Evolutionary conservation across 2,113 vertebrate genomes (phyloP).

Genomic region (Mungos mungo): DNA sequence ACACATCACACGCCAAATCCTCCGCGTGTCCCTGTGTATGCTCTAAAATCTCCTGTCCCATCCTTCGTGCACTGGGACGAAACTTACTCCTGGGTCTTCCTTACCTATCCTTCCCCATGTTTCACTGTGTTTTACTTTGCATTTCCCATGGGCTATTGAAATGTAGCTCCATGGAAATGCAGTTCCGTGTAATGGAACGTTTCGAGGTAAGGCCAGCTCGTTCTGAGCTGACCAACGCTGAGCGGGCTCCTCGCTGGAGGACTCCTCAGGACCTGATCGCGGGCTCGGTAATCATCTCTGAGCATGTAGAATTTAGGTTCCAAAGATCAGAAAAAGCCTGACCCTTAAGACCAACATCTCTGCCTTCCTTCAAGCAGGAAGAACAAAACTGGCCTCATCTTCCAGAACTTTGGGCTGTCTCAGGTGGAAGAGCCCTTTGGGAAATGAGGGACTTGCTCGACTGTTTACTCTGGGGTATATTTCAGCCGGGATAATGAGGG

Average conservation of each 20-base stretch:
- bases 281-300: background rate
- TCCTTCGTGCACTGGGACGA: background rate
- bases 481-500: background rate
- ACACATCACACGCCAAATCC: background rate
- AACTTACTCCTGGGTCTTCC: background rate
- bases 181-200: background rate
- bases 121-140: background rate
- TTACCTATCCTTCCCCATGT: background rate
- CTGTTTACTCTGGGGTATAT: background rate
- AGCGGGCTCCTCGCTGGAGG: background rate
- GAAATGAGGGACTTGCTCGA: background rate
- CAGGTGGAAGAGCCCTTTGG: background rate
- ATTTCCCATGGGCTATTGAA: background rate
- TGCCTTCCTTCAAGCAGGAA: background rate
- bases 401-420: background rate
- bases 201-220: background rate
- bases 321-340: background rate
- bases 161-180: background rate
- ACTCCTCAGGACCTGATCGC: background rate
- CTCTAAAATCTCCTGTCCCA: background rate
- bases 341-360: background rate
- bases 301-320: background rate
- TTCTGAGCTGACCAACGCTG: background rate
- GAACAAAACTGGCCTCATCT: background rate
- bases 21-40: background rate